phyloP scores from a whole-genome alignment of 2,888 invertebrate genomes.

The Bibio marci region DNA sequence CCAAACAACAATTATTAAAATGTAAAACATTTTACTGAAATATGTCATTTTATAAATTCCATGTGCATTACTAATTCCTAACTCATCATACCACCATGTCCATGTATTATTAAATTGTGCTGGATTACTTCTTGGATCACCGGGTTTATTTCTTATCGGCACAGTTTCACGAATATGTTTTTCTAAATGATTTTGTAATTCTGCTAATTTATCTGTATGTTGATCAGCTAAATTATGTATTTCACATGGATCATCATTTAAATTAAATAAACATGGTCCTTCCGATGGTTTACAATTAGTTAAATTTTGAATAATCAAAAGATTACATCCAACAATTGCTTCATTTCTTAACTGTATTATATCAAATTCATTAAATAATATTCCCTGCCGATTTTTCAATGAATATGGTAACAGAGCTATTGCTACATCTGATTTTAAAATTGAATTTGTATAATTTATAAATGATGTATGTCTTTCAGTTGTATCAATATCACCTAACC shows the following conservation, averaged over 20 bases:
- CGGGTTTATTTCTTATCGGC: slow-evolving; percentile 28
- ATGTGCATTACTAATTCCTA: neutral
- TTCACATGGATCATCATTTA: slow-evolving; percentile 35
- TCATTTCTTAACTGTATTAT: slow-evolving; percentile 17
- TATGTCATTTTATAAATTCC: too few relatives aligned
- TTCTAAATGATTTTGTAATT: slow-evolving; percentile 29
- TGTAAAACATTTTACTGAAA: too few relatives aligned
- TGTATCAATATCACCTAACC: slow-evolving; percentile 14
- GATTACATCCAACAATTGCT: slow-evolving; percentile 29
- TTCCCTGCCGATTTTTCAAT: too few relatives aligned
- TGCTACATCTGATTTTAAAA: slow-evolving; percentile 16
- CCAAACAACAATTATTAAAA: too few relatives aligned
- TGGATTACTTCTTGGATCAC: slow-evolving; percentile 34
- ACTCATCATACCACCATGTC: slow-evolving; percentile 36
- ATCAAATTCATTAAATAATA: too few relatives aligned
- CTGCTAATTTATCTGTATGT: slow-evolving; percentile 12
- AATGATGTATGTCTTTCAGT: slow-evolving; percentile 9
- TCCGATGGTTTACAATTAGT: slow-evolving; percentile 20
- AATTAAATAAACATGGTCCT: slow-evolving; percentile 33
- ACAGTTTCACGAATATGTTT: slow-evolving; percentile 28
- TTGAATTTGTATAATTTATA: slow-evolving; percentile 13
- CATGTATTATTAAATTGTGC: slow-evolving; percentile 35
- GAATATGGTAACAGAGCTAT: slow-evolving; percentile 12
- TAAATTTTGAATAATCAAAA: slow-evolving; percentile 12
- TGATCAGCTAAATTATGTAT: slow-evolving; percentile 18